These are phyloP conservation scores for Harpegnathos saltator DNA, from an alignment of 1,140 invertebrate species.

Conservation along the genomic window DNA sequence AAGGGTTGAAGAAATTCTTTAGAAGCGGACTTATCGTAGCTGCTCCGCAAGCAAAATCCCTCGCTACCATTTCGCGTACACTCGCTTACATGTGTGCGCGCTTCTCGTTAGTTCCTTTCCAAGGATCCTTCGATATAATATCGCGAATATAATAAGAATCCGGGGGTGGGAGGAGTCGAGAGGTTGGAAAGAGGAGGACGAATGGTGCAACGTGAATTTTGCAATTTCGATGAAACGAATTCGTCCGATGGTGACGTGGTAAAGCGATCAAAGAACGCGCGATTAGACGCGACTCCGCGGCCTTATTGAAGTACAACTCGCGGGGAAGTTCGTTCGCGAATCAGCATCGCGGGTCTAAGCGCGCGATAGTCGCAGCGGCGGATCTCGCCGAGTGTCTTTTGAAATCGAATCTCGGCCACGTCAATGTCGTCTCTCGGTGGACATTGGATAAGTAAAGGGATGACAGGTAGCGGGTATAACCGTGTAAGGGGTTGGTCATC, in stretches of 20 bases:
- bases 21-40: slow-evolving; percentile 60
- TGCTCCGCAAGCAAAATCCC: slow-evolving; percentile 49
- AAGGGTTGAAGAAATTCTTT: slow-evolving; percentile 59
- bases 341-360: slow-evolving; percentile 35
- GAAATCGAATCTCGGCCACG: slow-evolving; percentile 70
- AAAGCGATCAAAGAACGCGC: not conserved
- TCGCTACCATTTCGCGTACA: slow-evolving; percentile 40
- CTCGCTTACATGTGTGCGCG: not conserved
- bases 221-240: not conserved
- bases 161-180: too few relatives aligned
- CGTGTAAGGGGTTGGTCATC: slow-evolving; percentile 78
- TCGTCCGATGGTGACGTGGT: not conserved
- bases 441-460: slow-evolving; percentile 80
- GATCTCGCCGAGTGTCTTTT: slow-evolving; percentile 69
- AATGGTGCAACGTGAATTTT: not conserved
- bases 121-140: slow-evolving; percentile 20
- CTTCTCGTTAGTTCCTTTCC: slow-evolving; percentile 37
- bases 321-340: slow-evolving; percentile 38
- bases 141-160: slow-evolving; percentile 3
- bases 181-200: not conserved
- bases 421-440: slow-evolving; percentile 61
- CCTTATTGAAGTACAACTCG: not conserved
- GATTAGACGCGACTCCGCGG: not conserved
- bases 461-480: slow-evolving; percentile 76
- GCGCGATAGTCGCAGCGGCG: too few relatives aligned